Evolutionary conservation across 2,797 vertebrate species (phyloP), one percentile per base, ranked within the genome.

Genomic region (Morus bassanus): DNA sequence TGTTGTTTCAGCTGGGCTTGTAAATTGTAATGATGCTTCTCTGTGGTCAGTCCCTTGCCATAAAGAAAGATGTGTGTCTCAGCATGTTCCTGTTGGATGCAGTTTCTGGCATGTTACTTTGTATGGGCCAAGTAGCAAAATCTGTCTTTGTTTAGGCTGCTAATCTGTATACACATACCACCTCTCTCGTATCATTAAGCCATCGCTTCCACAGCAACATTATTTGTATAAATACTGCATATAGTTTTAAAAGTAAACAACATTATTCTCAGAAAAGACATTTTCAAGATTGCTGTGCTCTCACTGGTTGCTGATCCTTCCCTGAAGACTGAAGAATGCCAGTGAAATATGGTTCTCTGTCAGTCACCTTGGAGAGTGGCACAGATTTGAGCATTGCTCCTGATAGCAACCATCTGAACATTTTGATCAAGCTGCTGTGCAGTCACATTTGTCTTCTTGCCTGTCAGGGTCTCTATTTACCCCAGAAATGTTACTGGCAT

Each of bases 331-430:
- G 21, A 78, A 4, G 8, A 77, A 76, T 12, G 21, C 18, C 25
- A 16, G 41, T 25, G 28, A 57, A 69, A 59, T 25, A 37, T 0
- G 7, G 15, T 60, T 84, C 9, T 23, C 31, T 75, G 53, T 67
- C 22, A 45, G 18, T 19, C 25, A 50, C 45, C 5, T 41, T 19
- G 39, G 23, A 23, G 37, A 63, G 31, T 6, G 31, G 14, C 28
- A 56, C 48, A 59, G 45, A 46, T 43, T 16, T 69, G 27, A 68
- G 12, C 31, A 30, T 3, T 30, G 23, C 13, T 41, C 24, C 19
- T 39, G 23, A 5, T 13, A 68, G 5, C 0, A 0, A 24, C 27
- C 12, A 30, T 31, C 15, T 15, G 25, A 67, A 22, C 4, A 3
- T 37, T 83, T 73, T 77, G 60, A 28, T 69, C 65, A 35, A 39